Percentiles rank a stretch among this genome's conserved stretches.
Conservation (phyloP, 2,888 invertebrate genomes). For the Cataglyphis cursor region DNA sequence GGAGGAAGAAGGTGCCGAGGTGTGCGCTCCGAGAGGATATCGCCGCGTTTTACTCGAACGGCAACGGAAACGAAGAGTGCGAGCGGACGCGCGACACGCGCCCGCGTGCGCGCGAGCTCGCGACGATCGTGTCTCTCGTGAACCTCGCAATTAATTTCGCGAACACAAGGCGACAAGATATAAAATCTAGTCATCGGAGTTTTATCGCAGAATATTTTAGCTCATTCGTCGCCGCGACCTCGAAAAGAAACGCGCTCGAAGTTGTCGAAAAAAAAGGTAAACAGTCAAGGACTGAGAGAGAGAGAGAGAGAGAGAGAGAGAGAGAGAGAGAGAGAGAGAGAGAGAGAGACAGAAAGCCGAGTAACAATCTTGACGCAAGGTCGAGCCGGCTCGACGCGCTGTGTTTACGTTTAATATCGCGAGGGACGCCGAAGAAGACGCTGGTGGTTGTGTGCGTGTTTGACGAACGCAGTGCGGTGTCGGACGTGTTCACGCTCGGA, state of each 20-base stretch:
- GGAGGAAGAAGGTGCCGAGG: not conserved
- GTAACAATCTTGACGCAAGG: constrained; percentile 31
- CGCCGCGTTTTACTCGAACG: not conserved
- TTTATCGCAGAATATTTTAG: not conserved
- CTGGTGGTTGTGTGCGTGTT: not conserved
- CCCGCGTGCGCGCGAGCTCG: constrained; percentile 43
- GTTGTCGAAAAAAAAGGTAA: constrained; percentile 41
- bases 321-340: not conserved
- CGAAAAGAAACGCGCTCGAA: constrained; percentile 19
- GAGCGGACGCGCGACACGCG: constrained; percentile 47
- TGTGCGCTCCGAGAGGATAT: not conserved
- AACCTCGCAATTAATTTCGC: not conserved
- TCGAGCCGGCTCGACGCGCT: constrained; percentile 20
- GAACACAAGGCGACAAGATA: not conserved
- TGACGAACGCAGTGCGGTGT: not conserved
- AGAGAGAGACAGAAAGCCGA: not conserved
- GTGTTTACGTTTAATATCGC: constrained; percentile 41
- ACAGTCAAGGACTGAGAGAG: constrained; percentile 2
- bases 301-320: not conserved
- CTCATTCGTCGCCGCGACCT: not conserved
- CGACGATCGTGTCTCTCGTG: constrained; percentile 4
- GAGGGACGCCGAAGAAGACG: constrained; percentile 17
- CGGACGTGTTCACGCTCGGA: constrained; percentile 21
- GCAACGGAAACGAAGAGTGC: constrained; percentile 21
- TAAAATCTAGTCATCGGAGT: constrained; percentile 12